These are phyloP conservation scores for Cyanocitta stelleri DNA, from an alignment of 2,113 vertebrate species.

Conservation along the genomic window DNA sequence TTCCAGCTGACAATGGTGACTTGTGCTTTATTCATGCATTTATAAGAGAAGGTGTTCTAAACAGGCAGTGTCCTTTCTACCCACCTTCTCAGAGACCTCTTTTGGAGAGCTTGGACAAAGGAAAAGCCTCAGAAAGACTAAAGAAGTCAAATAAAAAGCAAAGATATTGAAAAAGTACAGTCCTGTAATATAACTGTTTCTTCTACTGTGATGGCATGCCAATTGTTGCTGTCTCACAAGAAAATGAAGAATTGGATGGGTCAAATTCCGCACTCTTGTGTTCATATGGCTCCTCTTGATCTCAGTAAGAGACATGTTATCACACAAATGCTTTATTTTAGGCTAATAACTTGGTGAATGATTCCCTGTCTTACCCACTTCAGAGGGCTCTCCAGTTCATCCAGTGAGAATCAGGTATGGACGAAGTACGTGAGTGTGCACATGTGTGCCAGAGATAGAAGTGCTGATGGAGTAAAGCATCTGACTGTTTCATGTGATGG, in stretches of 20 bases:
- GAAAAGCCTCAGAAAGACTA: not conserved
- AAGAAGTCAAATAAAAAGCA: not conserved
- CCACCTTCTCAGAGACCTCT: not conserved
- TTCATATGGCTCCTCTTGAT: not conserved
- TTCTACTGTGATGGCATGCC: not conserved
- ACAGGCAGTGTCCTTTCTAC: not conserved
- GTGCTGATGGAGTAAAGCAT: not conserved
- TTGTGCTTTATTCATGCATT: not conserved
- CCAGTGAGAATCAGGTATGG: not conserved
- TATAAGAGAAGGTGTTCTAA: not conserved
- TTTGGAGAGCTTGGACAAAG: not conserved
- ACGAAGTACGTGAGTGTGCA: fast-evolving
- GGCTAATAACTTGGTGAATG: not conserved
- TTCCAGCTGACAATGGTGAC: not conserved
- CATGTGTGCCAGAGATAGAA: not conserved
- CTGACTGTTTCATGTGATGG: not conserved
- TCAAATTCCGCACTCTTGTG: not conserved
- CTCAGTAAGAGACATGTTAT: not conserved
- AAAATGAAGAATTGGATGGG: not conserved
- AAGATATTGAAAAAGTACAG: not conserved
- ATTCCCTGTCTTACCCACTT: not conserved
- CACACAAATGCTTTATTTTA: not conserved
- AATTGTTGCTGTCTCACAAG: not conserved
- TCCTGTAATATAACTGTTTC: not conserved
- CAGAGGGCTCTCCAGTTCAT: not conserved